These are phyloP conservation scores for Aquatica leii DNA, from an alignment of 2,888 invertebrate genomes.

Conservation along the genomic window DNA sequence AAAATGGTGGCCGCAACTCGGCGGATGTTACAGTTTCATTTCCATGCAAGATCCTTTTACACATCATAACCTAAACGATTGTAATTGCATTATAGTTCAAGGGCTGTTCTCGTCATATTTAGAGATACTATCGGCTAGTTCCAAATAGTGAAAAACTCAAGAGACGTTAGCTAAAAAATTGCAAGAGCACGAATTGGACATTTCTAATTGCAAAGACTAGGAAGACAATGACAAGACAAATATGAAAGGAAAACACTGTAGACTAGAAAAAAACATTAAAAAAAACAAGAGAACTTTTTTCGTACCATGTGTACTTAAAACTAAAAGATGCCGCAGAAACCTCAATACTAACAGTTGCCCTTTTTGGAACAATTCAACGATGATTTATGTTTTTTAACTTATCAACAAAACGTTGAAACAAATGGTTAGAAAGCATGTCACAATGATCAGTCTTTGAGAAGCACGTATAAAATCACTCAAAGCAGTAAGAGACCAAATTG, in stretches of 20 bases:
- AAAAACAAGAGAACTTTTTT: not conserved
- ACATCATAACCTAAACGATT: too few relatives aligned
- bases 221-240: not conserved
- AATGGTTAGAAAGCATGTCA: not conserved
- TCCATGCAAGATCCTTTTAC: too few relatives aligned
- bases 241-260: conserved; percentile 2
- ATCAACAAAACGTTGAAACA: conserved; percentile 5
- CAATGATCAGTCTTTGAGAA: not conserved
- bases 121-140: too few relatives aligned
- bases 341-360: not conserved
- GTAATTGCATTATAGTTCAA: too few relatives aligned
- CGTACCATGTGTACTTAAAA: not conserved
- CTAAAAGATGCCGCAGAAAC: conserved; percentile 8
- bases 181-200: too few relatives aligned
- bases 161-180: too few relatives aligned
- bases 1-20: too few relatives aligned
- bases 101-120: too few relatives aligned
- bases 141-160: too few relatives aligned
- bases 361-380: conserved; percentile 9
- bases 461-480: not conserved
- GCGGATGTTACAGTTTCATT: too few relatives aligned
- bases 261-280: not conserved
- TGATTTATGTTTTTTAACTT: not conserved
- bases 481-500: conserved; percentile 1
- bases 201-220: not conserved